Evolutionary conservation across 2,113 vertebrate genomes (phyloP).

Genomic region (Hemiprocne comata): DNA sequence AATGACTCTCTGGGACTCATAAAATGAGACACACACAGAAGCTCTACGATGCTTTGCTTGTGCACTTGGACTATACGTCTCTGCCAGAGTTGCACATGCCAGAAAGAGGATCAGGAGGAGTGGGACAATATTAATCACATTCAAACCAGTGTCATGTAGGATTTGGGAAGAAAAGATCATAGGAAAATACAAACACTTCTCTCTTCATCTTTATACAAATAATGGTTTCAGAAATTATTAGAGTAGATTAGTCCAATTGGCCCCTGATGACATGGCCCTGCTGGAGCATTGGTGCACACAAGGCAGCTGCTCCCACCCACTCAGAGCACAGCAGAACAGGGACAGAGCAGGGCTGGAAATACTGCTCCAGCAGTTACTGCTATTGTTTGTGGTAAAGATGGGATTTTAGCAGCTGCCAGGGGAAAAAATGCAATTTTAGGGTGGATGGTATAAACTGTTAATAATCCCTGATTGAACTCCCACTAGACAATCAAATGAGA

Average conservation of each 20-base stretch:
- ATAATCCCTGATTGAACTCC: conserved; percentile 48
- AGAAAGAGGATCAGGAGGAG: background rate
- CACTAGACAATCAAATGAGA: conserved; percentile 14
- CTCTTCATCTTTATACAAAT: conserved; percentile 15
- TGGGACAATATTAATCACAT: background rate
- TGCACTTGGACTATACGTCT: background rate
- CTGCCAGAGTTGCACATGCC: background rate
- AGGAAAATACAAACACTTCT: background rate
- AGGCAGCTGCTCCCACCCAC: background rate
- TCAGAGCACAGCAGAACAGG: background rate
- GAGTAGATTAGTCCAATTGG: conserved; percentile 2
- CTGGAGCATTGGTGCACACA: background rate
- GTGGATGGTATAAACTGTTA: conserved; percentile 19
- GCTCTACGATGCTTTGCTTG: background rate
- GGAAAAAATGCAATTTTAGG: background rate
- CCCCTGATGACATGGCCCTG: background rate
- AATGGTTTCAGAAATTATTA: background rate
- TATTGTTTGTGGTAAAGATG: conserved; percentile 3
- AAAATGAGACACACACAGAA: background rate
- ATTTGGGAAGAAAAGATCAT: conserved; percentile 18
- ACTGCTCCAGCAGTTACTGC: background rate
- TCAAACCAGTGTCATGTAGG: background rate
- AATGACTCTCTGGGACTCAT: background rate
- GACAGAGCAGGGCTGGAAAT: background rate
- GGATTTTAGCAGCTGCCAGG: conserved; percentile 46